A percentile compares a stretch with the other conserved stretches of the same genome.
These are phyloP conservation scores for Brachionichthys hirsutus DNA, from an alignment of 2,113 vertebrate species.

Conservation along the genomic window DNA sequence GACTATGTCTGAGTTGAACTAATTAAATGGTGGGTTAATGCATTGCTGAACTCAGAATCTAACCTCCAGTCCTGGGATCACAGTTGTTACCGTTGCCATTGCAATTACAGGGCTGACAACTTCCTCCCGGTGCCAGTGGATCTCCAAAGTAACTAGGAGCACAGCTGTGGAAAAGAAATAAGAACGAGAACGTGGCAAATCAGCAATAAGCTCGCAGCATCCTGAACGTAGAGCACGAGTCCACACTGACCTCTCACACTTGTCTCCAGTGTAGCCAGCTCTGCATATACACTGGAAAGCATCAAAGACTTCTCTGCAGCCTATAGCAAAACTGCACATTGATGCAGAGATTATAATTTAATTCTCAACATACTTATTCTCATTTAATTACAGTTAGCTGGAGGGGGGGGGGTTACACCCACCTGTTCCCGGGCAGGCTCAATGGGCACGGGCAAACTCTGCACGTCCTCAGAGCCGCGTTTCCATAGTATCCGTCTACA, in stretches of 20 bases:
- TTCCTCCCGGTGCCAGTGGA: constrained; percentile 80
- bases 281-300: constrained; percentile 85
- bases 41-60: constrained; percentile 5
- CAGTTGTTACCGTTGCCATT: constrained; percentile 84
- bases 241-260: constrained; percentile 84
- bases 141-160: constrained; percentile 90
- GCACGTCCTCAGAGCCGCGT: constrained; percentile 79
- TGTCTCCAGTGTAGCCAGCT: constrained; percentile 83
- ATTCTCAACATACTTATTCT: neutral
- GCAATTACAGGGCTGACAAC: constrained; percentile 87
- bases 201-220: neutral
- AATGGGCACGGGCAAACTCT: constrained; percentile 85
- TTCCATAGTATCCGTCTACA: constrained; percentile 86
- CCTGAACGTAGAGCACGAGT: neutral
- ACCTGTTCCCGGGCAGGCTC: constrained; percentile 80
- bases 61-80: constrained; percentile 88
- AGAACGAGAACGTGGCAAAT: neutral
- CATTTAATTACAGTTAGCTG: constrained; percentile 2
- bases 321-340: constrained; percentile 83
- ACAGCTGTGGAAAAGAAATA: constrained; percentile 79
- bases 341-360: constrained; percentile 5
- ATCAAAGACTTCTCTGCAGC: constrained; percentile 80
- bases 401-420: constrained; percentile 1
- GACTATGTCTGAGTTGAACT: neutral
- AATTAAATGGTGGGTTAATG: neutral